Percentiles rank a stretch among this genome's conserved stretches.
These are phyloP conservation scores for Noctuana brunneofusca DNA, from an alignment of 2,888 invertebrate species.

Conservation along the genomic window DNA sequence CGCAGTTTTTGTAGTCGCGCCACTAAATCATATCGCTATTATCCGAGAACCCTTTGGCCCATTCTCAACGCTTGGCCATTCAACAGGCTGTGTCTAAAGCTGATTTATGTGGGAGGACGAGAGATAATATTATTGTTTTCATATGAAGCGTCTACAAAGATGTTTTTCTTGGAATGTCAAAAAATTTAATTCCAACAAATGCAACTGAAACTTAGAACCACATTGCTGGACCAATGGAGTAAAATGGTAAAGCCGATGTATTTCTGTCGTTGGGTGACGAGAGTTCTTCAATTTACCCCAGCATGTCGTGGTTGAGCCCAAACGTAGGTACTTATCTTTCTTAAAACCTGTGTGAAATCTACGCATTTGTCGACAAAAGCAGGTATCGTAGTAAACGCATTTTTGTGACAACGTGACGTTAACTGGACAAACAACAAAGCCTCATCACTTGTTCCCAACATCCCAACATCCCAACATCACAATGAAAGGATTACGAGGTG, in stretches of 20 bases:
- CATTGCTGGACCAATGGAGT: too few relatives aligned
- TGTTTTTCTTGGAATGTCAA: background rate
- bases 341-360: background rate
- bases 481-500: constrained; percentile 11
- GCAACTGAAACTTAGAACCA: background rate
- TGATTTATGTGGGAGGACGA: constrained; percentile 33
- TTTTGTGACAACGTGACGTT: background rate
- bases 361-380: background rate
- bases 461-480: background rate
- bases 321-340: too few relatives aligned
- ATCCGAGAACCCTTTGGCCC: constrained; percentile 49
- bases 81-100: constrained; percentile 30
- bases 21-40: constrained; percentile 51
- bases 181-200: background rate
- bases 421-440: background rate
- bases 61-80: constrained; percentile 46
- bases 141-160: constrained; percentile 5
- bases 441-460: background rate
- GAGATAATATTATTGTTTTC: constrained; percentile 29
- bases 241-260: too few relatives aligned
- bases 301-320: too few relatives aligned
- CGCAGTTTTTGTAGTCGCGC: constrained; percentile 40
- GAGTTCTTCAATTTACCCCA: too few relatives aligned
- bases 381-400: background rate
- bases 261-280: too few relatives aligned